A percentile compares a stretch with the other conserved stretches of the same genome.
These are phyloP conservation scores for Drosophila bifasciata DNA, from an alignment of 1,140 invertebrate genomes.

Conservation along the genomic window DNA sequence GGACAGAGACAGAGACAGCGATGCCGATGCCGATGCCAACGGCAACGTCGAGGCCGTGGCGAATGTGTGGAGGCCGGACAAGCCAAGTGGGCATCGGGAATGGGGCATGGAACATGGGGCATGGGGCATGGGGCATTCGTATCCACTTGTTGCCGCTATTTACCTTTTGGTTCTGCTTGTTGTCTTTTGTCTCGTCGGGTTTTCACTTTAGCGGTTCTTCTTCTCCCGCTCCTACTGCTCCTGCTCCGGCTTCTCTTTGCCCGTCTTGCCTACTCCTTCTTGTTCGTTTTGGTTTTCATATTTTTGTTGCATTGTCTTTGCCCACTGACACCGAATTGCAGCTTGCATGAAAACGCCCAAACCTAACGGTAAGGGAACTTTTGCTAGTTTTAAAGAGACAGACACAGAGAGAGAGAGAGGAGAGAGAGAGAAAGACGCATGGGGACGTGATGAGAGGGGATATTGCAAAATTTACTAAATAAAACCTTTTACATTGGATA, in stretches of 20 bases:
- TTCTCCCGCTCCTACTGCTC: slow-evolving; percentile 1
- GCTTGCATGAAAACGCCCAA: slow-evolving; percentile 46
- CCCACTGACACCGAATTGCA: slow-evolving; percentile 54
- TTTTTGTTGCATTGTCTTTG: slow-evolving; percentile 27
- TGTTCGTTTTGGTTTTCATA: not conserved
- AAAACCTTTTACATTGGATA: too few relatives aligned
- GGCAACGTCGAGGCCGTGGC: slow-evolving; percentile 48
- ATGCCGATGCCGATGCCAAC: slow-evolving; percentile 1
- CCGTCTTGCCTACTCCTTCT: too few relatives aligned
- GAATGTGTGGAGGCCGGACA: slow-evolving; percentile 47
- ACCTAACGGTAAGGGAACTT: slow-evolving; percentile 18
- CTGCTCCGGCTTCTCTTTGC: slow-evolving; percentile 4
- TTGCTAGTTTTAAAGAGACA: not conserved
- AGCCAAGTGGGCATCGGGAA: slow-evolving; percentile 33
- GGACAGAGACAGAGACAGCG: slow-evolving; percentile 34
- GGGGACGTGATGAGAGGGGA: too few relatives aligned
- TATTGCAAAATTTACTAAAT: too few relatives aligned
- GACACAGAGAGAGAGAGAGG: too few relatives aligned
- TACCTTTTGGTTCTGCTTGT: slow-evolving; percentile 73
- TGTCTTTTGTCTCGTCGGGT: slow-evolving; percentile 56
- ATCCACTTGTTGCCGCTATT: slow-evolving; percentile 78
- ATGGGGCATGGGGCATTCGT: slow-evolving; percentile 58
- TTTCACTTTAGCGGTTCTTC: slow-evolving; percentile 57
- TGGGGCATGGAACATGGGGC: slow-evolving; percentile 30
- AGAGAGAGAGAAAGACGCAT: too few relatives aligned